Evolutionary conservation across 2,797 vertebrate genomes (phyloP).

Genomic region (Semotilus atromaculatus): DNA sequence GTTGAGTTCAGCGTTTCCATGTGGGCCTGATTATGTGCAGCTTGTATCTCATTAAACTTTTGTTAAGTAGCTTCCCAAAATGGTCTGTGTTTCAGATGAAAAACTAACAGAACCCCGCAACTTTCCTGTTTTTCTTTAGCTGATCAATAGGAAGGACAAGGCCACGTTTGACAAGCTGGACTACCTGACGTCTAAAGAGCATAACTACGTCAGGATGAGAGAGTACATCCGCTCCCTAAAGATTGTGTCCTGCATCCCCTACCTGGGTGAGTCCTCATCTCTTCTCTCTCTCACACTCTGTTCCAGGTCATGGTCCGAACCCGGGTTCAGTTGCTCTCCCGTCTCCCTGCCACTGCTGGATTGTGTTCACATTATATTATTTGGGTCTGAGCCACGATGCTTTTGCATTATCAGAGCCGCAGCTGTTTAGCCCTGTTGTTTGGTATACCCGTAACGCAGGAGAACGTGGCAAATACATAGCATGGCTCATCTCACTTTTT

Average conservation of each 20-base stretch:
- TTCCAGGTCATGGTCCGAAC: not conserved
- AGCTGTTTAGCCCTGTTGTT: too few relatives aligned
- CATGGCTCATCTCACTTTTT: too few relatives aligned
- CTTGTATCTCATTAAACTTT: not conserved
- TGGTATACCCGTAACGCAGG: too few relatives aligned
- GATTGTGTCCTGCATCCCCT: slow-evolving; percentile 92
- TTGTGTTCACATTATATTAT: not conserved
- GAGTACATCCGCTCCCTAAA: slow-evolving; percentile 90
- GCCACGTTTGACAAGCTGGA: slow-evolving; percentile 91
- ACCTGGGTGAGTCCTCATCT: slow-evolving; percentile 80
- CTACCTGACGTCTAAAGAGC: slow-evolving; percentile 90
- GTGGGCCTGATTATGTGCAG: not conserved
- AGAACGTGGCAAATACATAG: too few relatives aligned
- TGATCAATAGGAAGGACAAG: slow-evolving; percentile 93
- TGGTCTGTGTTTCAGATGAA: not conserved
- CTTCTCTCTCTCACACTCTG: too few relatives aligned
- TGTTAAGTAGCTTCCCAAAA: not conserved
- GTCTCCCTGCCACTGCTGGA: not conserved
- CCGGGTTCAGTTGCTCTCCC: not conserved
- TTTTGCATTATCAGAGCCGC: not conserved
- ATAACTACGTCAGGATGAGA: slow-evolving; percentile 90
- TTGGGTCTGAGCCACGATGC: not conserved
- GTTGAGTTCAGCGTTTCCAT: not conserved
- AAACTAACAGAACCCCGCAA: not conserved
- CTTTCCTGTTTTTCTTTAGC: slow-evolving; percentile 67